Base-by-base conservation (phyloP, 2,888 invertebrate genomes). In the Drosophila emarginata region DNA sequence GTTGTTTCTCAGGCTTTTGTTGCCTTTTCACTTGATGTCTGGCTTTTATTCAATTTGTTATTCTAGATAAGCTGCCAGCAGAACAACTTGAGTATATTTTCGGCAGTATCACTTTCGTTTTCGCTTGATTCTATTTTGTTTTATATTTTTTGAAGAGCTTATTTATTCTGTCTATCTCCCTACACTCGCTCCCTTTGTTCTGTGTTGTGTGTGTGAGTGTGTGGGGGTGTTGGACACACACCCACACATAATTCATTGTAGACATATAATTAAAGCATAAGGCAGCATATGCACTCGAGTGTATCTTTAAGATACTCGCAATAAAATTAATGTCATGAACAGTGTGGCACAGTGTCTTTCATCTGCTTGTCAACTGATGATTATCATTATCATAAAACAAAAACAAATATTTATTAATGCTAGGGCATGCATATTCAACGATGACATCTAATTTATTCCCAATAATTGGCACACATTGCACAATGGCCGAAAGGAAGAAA, bases 391-490 rank as follows among this genome's bases (percentile, higher is more conserved):
- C 12, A 53, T 28, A 14, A 28, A 28, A 26, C 4, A 52, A 53
- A 26, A 32, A 32, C 12, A 54, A 26, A 54, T 63, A 77, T 15
- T 15, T 45, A 45, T 45, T 45, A 74, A 56, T 64, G 45, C 39
- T 56, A 26, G 54, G 12, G 52, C 56, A 69, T 87, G 81, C 72
- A 78, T 87, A 82, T 87, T 80, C 84, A 87, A 65, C 59, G 70
- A 72, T 59, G 61, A 51, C 53, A 50, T 72, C 67, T 87, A 77
- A 82, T 79, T 86, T 80, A 86, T 86, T 74, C 83, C 70, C 74
- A 69, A 76, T 86, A 86, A 83, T 81, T 85, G 82, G 82, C 82
- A 76, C 80, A 73, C 51, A 76, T 83, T 83, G 74, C 87, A 77
- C 87, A 85, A 83, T 87, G 59, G 45, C 45, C 67, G 21, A 37